Percentiles rank a stretch among this genome's conserved stretches.
Conservation (phyloP, 2,888 invertebrate species). For the Anodontia alba region DNA sequence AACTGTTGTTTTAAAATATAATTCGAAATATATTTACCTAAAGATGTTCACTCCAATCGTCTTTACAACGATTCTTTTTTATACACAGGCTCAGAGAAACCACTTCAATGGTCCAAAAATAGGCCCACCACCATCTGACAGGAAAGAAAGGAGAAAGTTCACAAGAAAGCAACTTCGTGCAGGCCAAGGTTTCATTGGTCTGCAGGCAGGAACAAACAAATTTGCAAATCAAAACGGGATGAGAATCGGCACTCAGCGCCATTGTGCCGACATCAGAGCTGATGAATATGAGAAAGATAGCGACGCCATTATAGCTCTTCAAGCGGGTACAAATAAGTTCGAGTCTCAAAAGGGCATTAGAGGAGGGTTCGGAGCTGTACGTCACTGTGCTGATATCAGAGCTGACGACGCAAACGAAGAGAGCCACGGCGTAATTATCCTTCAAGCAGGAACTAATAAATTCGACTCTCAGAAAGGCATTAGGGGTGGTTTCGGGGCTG, state of each 20-base stretch:
- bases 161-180: constrained; percentile 77
- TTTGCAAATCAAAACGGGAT: constrained; percentile 83
- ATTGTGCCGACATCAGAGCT: constrained; percentile 82
- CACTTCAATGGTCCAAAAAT: constrained; percentile 78
- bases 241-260: constrained; percentile 73
- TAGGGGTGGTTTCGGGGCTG: constrained; percentile 73
- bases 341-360: constrained; percentile 77
- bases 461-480: constrained; percentile 78
- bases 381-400: constrained; percentile 83
- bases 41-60: no score
- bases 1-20: no score
- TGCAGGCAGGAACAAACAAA: constrained; percentile 84
- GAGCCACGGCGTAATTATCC: constrained; percentile 78
- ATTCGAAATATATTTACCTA: no score
- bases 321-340: constrained; percentile 76
- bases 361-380: constrained; percentile 73
- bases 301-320: constrained; percentile 74
- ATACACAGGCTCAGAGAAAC: constrained; percentile 77
- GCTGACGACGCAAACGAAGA: constrained; percentile 78
- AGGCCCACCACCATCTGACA: constrained; percentile 77
- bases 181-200: constrained; percentile 70
- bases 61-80: no score
- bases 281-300: constrained; percentile 74
- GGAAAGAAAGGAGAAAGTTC: constrained; percentile 76
- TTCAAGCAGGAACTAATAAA: constrained; percentile 83